A percentile compares a stretch with the other conserved stretches of the same genome.
Evolutionary conservation across 2,888 invertebrate species (phyloP).

Genomic region (Choreutis nemorana): DNA sequence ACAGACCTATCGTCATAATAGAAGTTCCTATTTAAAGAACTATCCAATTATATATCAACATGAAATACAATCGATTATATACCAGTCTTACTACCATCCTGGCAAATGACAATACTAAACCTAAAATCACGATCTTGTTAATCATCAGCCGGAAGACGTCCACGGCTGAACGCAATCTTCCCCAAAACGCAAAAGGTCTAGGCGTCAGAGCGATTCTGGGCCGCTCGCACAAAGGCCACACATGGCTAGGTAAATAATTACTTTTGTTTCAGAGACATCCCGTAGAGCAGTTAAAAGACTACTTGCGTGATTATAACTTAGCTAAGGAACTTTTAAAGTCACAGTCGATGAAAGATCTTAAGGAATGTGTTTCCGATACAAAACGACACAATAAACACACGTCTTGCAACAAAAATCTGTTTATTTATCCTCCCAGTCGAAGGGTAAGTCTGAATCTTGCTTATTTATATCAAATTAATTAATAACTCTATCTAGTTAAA

Average conservation of each 20-base stretch:
- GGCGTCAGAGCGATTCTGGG: too few relatives aligned
- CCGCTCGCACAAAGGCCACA: background rate
- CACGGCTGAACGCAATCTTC: too few relatives aligned
- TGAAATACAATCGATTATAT: too few relatives aligned
- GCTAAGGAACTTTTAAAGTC: slow-evolving; percentile 31
- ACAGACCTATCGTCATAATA: too few relatives aligned
- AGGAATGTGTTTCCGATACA: slow-evolving; percentile 29
- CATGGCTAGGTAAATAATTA: background rate
- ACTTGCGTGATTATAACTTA: slow-evolving; percentile 34
- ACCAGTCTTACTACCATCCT: too few relatives aligned
- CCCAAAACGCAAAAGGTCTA: too few relatives aligned
- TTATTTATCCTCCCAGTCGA: slow-evolving; percentile 33
- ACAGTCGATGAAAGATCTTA: slow-evolving; percentile 30
- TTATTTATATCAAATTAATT: background rate
- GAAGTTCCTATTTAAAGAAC: too few relatives aligned
- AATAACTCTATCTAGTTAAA: too few relatives aligned
- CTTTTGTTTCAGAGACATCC: slow-evolving; percentile 23
- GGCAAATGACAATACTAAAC: too few relatives aligned
- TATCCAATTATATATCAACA: too few relatives aligned
- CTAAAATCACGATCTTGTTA: too few relatives aligned
- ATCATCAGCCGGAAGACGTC: too few relatives aligned
- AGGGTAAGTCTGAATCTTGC: slow-evolving; percentile 21
- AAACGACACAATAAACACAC: slow-evolving; percentile 40
- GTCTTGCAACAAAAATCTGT: slow-evolving; percentile 30
- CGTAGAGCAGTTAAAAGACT: slow-evolving; percentile 25